Conservation (phyloP, 2,888 invertebrate species). For the Tiliacea aurago region DNA sequence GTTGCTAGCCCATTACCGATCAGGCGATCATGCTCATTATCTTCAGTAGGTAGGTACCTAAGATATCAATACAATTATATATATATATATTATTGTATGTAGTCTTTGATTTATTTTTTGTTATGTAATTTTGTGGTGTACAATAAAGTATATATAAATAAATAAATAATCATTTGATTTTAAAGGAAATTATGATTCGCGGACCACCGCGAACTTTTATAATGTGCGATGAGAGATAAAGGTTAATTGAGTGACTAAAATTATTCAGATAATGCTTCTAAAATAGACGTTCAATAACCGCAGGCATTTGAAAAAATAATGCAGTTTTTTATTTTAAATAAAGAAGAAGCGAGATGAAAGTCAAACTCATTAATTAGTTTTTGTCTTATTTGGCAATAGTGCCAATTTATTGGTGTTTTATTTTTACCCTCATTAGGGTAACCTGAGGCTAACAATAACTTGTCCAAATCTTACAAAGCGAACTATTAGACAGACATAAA, state of each 20-base stretch:
- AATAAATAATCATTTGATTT: conserved; percentile 16
- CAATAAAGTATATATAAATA: too few species aligned
- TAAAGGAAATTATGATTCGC: not conserved
- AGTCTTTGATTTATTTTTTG: too few species aligned
- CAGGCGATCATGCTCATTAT: conserved; percentile 9
- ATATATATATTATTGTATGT: not conserved
- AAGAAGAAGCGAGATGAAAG: not conserved
- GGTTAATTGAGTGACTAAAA: not conserved
- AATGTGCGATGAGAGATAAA: not conserved
- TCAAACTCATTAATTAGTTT: not conserved
- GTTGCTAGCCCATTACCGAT: conserved; percentile 1
- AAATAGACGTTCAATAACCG: not conserved
- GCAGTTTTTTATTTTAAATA: not conserved
- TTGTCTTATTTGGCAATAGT: not conserved
- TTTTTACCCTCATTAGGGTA: not conserved
- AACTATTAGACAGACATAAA: not conserved
- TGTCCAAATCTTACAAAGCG: not conserved
- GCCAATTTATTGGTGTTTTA: not conserved
- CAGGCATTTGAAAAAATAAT: too few species aligned
- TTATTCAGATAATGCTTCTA: not conserved
- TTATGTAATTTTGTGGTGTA: too few species aligned
- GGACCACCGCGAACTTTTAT: not conserved
- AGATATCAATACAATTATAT: not conserved
- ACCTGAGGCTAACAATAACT: not conserved
- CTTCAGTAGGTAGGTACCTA: not conserved